A percentile compares a stretch with the other conserved stretches of the same genome.
Evolutionary conservation across 2,113 vertebrate genomes (phyloP).

Genomic region (Excalfactoria chinensis): DNA sequence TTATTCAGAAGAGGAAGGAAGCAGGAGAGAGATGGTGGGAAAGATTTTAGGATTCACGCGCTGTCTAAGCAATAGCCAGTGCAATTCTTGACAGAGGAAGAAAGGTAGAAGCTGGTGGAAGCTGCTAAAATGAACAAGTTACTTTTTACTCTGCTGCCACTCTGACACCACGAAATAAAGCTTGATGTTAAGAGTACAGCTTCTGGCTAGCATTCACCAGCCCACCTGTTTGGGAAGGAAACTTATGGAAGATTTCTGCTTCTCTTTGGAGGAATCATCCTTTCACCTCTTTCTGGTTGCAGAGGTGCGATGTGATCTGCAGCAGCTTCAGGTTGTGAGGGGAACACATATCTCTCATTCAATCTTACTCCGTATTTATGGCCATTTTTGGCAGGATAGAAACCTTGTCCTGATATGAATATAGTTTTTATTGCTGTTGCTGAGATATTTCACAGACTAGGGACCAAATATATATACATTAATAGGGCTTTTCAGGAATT

Average conservation of each 20-base stretch:
- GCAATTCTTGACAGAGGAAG: constrained; percentile 22
- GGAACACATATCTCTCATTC: neutral
- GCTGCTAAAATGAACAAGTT: constrained; percentile 2
- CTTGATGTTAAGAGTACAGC: neutral
- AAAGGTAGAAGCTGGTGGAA: constrained; percentile 16
- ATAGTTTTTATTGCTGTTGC: neutral
- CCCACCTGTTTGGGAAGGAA: neutral
- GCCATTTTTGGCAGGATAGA: neutral
- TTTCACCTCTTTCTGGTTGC: neutral
- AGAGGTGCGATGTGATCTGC: neutral
- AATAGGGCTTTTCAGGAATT: neutral
- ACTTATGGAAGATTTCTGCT: neutral
- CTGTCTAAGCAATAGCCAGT: neutral
- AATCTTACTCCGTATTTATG: neutral
- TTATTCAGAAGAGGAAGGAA: neutral
- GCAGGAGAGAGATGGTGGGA: constrained; percentile 1
- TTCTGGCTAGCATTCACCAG: neutral
- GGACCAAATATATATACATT: neutral
- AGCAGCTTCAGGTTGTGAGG: neutral
- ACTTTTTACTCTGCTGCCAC: neutral
- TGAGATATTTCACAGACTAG: neutral
- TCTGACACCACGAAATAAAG: neutral
- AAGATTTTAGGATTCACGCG: neutral
- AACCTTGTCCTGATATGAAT: neutral
- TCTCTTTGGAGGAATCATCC: neutral